Base-by-base conservation (phyloP, 2,888 invertebrate genomes). In the Dynastes maya region DNA sequence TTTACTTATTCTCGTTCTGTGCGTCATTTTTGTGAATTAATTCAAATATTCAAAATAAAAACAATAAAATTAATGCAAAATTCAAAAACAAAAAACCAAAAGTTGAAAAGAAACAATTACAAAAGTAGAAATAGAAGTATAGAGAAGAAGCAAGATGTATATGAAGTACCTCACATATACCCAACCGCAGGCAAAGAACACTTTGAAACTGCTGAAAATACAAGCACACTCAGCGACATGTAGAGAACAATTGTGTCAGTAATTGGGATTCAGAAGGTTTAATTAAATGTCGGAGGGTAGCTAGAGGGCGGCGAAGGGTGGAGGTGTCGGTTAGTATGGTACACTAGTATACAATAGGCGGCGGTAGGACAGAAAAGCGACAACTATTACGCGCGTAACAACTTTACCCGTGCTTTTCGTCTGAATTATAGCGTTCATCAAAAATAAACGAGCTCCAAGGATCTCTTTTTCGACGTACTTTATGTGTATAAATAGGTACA, bases 131-230 rank as follows among this genome's bases (percentile, higher is more conserved):
- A 67, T 68, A 77, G 29, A 72, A 78, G 71, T 63, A 78, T 71
- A 78, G 78, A 78, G 78, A 78, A 78, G 78, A 78, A 78, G 78
- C 78, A 78, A 78, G 78, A 78, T 78, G 78, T 78, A 72, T 78
- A 65, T 90, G 91, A 91, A 91, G 91, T 94, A 94, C 94, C 94
- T 94, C 92, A 94, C 92, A 91, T 94, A 94, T 90, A 94, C 94
- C 94, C 94, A 94, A 92, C 94, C 94, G 92, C 94, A 94, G 91
- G 93, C 94, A 94, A 94, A 94, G 93, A 93, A 94, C 93, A 94
- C 93, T 93, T 93, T 93, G 92, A 92, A 93, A 91, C 92, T 93
- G 91, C 93, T 93, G 93, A 92, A 93, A 92, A 91, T 84, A 86
- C 86, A 85, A 79, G 79, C 79, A 79, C 79, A 79, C 79, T 79